Evolutionary conservation across 2,113 vertebrate species (phyloP).

Genomic region (Panurus biarmicus): DNA sequence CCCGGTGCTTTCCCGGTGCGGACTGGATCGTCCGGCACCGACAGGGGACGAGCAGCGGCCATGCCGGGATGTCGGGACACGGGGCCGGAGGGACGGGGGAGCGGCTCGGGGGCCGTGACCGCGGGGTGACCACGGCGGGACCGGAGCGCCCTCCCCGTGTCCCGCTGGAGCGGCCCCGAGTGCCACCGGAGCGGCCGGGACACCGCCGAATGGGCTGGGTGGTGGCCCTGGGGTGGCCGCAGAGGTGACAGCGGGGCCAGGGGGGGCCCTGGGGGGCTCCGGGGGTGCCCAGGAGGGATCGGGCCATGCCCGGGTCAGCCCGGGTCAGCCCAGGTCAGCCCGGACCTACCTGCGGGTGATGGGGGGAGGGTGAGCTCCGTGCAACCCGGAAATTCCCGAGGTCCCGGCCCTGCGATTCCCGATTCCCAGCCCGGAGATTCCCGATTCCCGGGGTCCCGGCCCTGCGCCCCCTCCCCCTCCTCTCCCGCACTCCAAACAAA

Average conservation of each 20-base stretch:
- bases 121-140: not conserved
- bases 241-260: not conserved
- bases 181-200: not conserved
- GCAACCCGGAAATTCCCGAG: not conserved
- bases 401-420: not conserved
- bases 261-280: not conserved
- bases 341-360: not conserved
- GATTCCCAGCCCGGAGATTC: not conserved
- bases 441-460: not conserved
- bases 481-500: not conserved
- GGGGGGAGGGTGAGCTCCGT: not conserved
- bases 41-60: fast-evolving
- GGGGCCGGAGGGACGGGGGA: not conserved
- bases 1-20: not conserved
- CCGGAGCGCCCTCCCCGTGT: not conserved
- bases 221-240: not conserved
- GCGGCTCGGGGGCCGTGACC: too few relatives aligned
- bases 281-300: too few relatives aligned
- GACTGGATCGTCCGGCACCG: too few relatives aligned
- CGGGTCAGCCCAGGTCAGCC: not conserved
- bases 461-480: not conserved
- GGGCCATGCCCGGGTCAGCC: not conserved
- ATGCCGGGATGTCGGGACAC: too few relatives aligned
- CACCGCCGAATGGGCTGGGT: not conserved
- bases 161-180: too few relatives aligned